phyloP scores from a whole-genome alignment of 2,113 vertebrate genomes.

The Phalacrocorax brasilianus region DNA sequence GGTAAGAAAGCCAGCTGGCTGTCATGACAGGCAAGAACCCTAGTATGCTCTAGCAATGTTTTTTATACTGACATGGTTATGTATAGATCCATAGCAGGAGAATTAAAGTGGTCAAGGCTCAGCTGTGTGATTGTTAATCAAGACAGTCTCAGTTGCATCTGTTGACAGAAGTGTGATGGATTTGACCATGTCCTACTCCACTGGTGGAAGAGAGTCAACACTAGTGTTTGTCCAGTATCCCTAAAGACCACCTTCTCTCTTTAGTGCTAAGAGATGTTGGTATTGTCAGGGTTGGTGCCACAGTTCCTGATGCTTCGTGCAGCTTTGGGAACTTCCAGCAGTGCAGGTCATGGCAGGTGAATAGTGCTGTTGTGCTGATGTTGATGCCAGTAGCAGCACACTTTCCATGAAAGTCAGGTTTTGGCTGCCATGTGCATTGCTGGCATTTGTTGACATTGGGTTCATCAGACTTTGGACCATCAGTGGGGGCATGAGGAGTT shows the following conservation, averaged over 20 bases:
- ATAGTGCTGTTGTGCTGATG: not conserved
- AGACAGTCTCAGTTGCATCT: not conserved
- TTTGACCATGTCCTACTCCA: not conserved
- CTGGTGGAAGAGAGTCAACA: not conserved
- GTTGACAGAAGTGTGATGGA: not conserved
- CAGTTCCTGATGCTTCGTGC: not conserved
- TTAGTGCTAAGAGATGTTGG: not conserved
- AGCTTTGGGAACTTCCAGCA: not conserved
- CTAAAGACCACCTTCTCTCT: not conserved
- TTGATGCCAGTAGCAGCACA: not conserved
- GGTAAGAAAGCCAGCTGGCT: not conserved
- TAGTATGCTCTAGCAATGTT: not conserved
- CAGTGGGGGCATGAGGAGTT: not conserved
- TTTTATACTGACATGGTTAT: not conserved
- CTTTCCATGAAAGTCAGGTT: not conserved
- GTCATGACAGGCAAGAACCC: not conserved
- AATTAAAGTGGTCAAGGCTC: not conserved
- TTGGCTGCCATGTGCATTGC: rapidly evolving
- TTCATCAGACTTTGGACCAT: not conserved
- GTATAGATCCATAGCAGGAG: not conserved
- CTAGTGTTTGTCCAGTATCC: not conserved
- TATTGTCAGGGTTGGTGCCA: not conserved
- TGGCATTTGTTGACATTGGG: not conserved
- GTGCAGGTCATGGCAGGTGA: not conserved
- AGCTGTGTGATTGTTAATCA: not conserved